Conservation (phyloP, 2,888 invertebrate species). For the Ferdinandea cuprea region DNA sequence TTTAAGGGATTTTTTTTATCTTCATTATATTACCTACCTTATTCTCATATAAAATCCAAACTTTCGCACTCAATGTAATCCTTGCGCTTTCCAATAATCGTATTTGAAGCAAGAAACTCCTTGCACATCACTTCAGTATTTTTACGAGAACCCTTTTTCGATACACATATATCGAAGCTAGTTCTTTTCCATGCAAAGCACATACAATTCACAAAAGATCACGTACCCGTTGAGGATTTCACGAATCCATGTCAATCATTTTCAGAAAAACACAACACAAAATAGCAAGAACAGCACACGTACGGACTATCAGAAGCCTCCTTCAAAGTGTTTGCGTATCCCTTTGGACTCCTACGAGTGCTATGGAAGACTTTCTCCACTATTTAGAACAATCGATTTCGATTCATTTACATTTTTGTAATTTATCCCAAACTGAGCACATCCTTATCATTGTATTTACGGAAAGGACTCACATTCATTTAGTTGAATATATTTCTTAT, state of each 20-base stretch:
- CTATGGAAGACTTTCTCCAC: constrained; percentile 2
- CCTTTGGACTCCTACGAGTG: not conserved
- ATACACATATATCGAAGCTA: not conserved
- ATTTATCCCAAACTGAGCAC: constrained; percentile 41
- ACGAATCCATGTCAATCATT: constrained; percentile 63
- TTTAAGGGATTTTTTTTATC: constrained; percentile 31
- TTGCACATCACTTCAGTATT: constrained; percentile 5
- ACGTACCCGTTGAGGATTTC: constrained; percentile 45
- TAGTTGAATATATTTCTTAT: constrained; percentile 26
- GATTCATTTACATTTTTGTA: constrained; percentile 29
- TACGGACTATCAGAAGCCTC: constrained; percentile 35
- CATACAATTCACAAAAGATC: constrained; percentile 43
- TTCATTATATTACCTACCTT: constrained; percentile 48
- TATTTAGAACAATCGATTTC: constrained; percentile 58
- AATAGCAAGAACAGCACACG: constrained; percentile 21
- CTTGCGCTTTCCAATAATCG: constrained; percentile 27
- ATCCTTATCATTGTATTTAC: constrained; percentile 52
- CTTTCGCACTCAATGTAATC: constrained; percentile 64
- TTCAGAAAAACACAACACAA: constrained; percentile 1
- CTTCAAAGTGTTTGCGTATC: constrained; percentile 1
- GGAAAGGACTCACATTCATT: constrained; percentile 32
- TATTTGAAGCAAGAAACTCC: constrained; percentile 19
- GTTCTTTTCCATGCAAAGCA: constrained; percentile 41
- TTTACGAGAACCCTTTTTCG: constrained; percentile 39
- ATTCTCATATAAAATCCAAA: constrained; percentile 54